Conservation (phyloP, 2,113 vertebrate genomes). For the Notarius quadriscutis region DNA sequence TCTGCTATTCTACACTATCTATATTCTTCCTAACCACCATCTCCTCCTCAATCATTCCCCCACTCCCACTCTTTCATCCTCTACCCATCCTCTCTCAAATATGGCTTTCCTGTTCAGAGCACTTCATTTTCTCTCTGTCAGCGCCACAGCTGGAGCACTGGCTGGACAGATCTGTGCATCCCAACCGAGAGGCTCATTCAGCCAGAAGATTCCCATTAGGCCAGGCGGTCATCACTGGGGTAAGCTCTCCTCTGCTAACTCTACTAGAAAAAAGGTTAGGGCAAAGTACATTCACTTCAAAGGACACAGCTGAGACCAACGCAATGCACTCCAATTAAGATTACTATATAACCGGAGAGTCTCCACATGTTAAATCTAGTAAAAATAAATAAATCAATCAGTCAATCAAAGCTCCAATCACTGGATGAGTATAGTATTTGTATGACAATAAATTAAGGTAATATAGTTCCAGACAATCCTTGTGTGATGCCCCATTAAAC, state of each 20-base stretch:
- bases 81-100: slow-evolving; percentile 1
- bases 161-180: slow-evolving; percentile 56
- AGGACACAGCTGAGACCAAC: neutral
- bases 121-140: slow-evolving; percentile 62
- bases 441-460: neutral
- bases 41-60: neutral
- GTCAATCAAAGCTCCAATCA: neutral
- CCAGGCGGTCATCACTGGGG: slow-evolving; percentile 54
- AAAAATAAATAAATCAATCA: neutral
- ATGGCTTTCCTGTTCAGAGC: slow-evolving; percentile 44
- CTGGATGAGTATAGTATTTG: neutral
- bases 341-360: neutral
- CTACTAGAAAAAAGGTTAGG: slow-evolving; percentile 16
- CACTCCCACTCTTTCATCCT: neutral
- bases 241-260: slow-evolving; percentile 47
- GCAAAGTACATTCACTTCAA: slow-evolving; percentile 6
- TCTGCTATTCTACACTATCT: neutral
- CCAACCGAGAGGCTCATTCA: slow-evolving; percentile 55
- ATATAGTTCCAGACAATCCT: neutral
- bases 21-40: neutral
- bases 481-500: neutral
- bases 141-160: slow-evolving; percentile 53
- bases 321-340: neutral
- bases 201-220: slow-evolving; percentile 69
- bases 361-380: neutral